Conservation (phyloP, 2,797 vertebrate genomes). For the Urophycis tenuis region DNA sequence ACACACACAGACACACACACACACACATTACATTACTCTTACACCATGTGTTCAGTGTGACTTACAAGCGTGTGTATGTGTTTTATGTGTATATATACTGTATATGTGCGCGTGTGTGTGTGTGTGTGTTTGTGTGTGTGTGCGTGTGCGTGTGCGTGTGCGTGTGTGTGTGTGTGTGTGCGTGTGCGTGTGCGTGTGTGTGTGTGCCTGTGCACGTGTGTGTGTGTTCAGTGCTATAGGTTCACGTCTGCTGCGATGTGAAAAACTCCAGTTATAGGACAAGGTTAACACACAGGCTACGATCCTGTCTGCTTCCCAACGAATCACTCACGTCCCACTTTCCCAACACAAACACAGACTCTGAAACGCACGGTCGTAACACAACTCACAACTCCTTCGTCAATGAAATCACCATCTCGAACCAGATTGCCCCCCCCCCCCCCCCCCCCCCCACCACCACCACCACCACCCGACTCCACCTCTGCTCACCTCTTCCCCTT, state of each 20-base stretch:
- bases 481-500: slow-evolving; percentile 14
- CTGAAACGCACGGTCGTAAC: not conserved
- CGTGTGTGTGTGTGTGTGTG: too few species aligned
- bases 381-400: not conserved
- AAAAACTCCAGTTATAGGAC: not conserved
- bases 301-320: not conserved
- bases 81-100: too few species aligned
- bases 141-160: not conserved
- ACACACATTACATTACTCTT: not conserved
- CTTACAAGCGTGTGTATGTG: not conserved
- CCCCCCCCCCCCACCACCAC: too few species aligned
- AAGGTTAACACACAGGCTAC: not conserved
- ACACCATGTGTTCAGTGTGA: not conserved
- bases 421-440: not conserved
- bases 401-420: not conserved
- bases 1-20: not conserved
- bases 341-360: not conserved
- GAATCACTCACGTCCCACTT: not conserved
- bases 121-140: not conserved
- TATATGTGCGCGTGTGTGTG: not conserved
- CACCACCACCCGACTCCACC: not conserved
- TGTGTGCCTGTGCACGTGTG: not conserved
- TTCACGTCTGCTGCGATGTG: not conserved
- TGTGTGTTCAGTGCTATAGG: not conserved
- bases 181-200: too few species aligned